phyloP scores from a whole-genome alignment of 2,113 vertebrate genomes.

The Dryoscopus gambensis region DNA sequence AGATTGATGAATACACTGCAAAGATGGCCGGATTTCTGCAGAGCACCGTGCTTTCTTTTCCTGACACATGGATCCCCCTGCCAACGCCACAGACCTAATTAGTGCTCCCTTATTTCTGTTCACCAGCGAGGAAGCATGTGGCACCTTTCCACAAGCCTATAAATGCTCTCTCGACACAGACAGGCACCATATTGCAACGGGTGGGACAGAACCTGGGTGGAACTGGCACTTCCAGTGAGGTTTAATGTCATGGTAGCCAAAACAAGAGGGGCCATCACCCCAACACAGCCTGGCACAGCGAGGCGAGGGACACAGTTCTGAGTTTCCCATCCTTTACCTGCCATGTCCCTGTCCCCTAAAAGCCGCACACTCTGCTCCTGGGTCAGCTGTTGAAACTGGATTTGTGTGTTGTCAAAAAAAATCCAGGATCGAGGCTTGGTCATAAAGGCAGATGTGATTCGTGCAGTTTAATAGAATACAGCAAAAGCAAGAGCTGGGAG shows the following conservation, averaged over 20 bases:
- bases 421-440: background rate
- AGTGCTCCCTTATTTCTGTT: conserved; percentile 22
- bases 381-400: background rate
- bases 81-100: conserved; percentile 35
- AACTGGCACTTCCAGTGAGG: background rate
- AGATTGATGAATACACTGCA: background rate
- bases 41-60: background rate
- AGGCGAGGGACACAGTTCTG: rapidly evolving
- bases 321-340: background rate
- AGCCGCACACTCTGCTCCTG: background rate
- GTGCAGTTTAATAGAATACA: background rate
- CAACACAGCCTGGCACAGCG: background rate
- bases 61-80: conserved; percentile 11
- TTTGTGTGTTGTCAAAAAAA: background rate
- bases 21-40: background rate
- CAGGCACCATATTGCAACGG: background rate
- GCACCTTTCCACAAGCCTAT: conserved; percentile 25
- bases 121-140: background rate
- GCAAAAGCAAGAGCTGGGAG: background rate
- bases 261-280: conserved; percentile 23
- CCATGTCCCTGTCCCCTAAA: background rate
- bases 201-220: background rate
- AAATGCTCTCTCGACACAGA: background rate
- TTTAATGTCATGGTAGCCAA: conserved; percentile 22
- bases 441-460: background rate